These are phyloP conservation scores for Ctenodactylus gundi DNA, from an alignment of 2,113 vertebrate genomes.

Conservation along the genomic window DNA sequence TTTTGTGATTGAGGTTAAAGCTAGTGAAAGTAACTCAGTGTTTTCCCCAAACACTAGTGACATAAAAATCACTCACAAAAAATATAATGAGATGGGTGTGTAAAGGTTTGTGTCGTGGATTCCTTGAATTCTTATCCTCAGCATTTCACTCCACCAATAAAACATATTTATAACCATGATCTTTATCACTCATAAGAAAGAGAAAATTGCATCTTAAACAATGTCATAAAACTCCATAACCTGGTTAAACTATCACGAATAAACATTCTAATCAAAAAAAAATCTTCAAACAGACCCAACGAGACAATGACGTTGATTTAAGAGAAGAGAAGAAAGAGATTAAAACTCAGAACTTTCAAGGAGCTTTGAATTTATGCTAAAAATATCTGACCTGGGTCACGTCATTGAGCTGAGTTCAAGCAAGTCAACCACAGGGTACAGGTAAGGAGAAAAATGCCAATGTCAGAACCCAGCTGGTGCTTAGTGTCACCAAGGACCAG, in stretches of 20 bases:
- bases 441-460: background rate
- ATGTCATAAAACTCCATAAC: conserved; percentile 50
- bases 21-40: background rate
- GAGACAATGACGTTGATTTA: conserved; percentile 59
- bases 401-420: background rate
- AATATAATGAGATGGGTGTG: background rate
- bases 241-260: conserved; percentile 55
- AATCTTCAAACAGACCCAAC: conserved; percentile 44
- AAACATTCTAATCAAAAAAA: conserved; percentile 56
- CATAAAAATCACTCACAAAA: conserved; percentile 16
- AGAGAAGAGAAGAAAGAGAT: background rate
- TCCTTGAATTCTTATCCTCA: conserved; percentile 27
- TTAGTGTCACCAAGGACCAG: background rate
- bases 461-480: background rate
- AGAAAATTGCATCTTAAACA: background rate
- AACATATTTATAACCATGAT: conserved; percentile 60
- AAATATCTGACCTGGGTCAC: conserved; percentile 25
- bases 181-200: conserved; percentile 56
- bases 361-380: background rate
- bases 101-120: conserved; percentile 39
- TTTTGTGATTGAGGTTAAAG: conserved; percentile 54
- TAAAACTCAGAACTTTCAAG: background rate
- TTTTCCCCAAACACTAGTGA: conserved; percentile 45
- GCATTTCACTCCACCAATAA: conserved; percentile 59
- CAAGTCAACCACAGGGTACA: background rate